Conservation (phyloP, 1,140 invertebrate species). For the Macrotrachela quadricornifera region DNA sequence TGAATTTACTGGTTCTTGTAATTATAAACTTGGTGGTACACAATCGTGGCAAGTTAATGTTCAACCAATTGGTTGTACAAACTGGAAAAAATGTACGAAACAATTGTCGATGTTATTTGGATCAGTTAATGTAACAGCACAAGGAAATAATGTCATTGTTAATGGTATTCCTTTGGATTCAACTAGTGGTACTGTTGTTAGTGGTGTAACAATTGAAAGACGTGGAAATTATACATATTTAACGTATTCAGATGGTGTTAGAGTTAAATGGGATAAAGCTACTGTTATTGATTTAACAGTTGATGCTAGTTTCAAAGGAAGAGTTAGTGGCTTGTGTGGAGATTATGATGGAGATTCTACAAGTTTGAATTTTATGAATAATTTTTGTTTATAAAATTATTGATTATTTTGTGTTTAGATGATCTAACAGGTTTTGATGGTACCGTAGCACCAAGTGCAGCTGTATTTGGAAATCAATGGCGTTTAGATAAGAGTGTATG, state of each 20-base stretch:
- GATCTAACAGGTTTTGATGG: conserved; percentile 45
- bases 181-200: conserved; percentile 5
- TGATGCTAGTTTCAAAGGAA: conserved; percentile 48
- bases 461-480: conserved; percentile 43
- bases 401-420: conserved; percentile 27
- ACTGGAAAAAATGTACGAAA: conserved; percentile 2
- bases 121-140: neutral
- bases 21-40: neutral
- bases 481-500: conserved; percentile 12
- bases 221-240: conserved; percentile 43
- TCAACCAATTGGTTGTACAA: neutral
- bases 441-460: conserved; percentile 20
- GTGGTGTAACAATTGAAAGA: conserved; percentile 39
- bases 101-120: neutral
- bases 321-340: conserved; percentile 56
- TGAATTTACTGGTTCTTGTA: conserved; percentile 20
- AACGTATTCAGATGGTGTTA: conserved; percentile 43
- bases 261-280: conserved; percentile 47
- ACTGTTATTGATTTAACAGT: conserved; percentile 37
- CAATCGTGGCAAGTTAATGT: conserved; percentile 4
- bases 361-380: conserved; percentile 14
- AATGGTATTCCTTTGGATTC: neutral
- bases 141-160: neutral
- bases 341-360: conserved; percentile 42
- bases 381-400: neutral